Base-by-base conservation (phyloP, 2,888 invertebrate species). In the Ophion ellenae region DNA sequence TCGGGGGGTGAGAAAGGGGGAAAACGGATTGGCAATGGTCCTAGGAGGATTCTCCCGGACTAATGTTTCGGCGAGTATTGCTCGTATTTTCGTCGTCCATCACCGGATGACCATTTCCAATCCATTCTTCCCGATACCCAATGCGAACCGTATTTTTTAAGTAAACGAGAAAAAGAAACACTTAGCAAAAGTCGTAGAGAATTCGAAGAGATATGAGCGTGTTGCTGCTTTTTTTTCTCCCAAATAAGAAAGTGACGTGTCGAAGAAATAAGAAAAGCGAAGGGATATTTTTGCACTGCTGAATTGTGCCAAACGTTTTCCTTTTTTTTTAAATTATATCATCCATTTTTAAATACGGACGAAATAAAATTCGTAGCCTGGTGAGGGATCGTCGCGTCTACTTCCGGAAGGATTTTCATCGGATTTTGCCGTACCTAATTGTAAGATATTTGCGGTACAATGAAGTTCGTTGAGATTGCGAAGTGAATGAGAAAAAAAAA, bases 301-400 rank as follows among this genome's bases (percentile, higher is more conserved):
- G 84, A 89, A 82, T 87, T 87, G 91, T 92, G 91, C 91, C 91
- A 92, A 92, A 91, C 90, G 90, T 90, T 91, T 89, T 83, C 2
- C 3, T 53, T 17, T 53, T 14, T 47, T 47, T 47, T 47, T 14
- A 9, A 47, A 47, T 9, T 47, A 47, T 74, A 71, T 71, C 80
- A 61, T 45, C 59, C 75, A 81, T 53, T 5, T 81, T 78, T 76
- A 40, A 66, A 69, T 76, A 53, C n/a, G 14, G n/a, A 45, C 40
- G 69, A 83, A 67, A 36, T 78, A 32, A 78, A 53, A 75, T 59
- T 81, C 67, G 32, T 76, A 70, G 45, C 47, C 61, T 47, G n/a
- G 11, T 47, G 47, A 17, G 24, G 1, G 17, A 61, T 40, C 28
- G 63, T 61, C 53, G 47, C 67, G 66, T 70, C 45, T 61, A 78